Percentiles rank a stretch among this genome's conserved stretches.
Evolutionary conservation across 2,797 vertebrate species (phyloP).

Genomic region (Prionace glauca): DNA sequence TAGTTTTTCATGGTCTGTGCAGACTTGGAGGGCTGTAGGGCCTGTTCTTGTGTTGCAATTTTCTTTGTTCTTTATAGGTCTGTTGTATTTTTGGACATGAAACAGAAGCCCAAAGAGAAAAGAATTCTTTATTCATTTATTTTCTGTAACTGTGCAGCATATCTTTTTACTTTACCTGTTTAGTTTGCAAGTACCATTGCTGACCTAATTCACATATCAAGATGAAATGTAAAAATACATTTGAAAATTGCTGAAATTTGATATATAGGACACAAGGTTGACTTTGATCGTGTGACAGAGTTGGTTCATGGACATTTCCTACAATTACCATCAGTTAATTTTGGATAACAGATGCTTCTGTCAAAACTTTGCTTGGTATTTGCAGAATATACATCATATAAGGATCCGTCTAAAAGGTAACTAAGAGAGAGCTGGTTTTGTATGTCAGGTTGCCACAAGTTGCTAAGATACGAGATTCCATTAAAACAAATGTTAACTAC

Average conservation of each 20-base stretch:
- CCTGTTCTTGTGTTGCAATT: too few relatives aligned
- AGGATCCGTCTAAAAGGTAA: background rate
- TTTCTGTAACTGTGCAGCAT: background rate
- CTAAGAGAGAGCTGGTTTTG: background rate
- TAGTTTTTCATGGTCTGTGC: too few relatives aligned
- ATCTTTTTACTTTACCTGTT: background rate
- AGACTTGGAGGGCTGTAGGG: too few relatives aligned
- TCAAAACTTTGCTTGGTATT: slow-evolving; percentile 2
- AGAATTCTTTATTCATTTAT: background rate
- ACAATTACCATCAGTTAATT: background rate
- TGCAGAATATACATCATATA: background rate
- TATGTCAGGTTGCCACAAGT: background rate
- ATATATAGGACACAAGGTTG: background rate
- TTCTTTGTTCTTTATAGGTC: background rate
- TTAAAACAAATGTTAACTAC: background rate
- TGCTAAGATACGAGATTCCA: background rate
- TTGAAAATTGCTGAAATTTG: background rate
- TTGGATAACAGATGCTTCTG: background rate
- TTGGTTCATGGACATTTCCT: background rate
- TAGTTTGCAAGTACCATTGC: background rate
- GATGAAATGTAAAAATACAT: background rate
- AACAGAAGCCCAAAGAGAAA: background rate
- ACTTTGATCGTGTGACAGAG: background rate
- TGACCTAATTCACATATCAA: background rate
- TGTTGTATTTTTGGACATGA: background rate